A percentile compares a stretch with the other conserved stretches of the same genome.
These are phyloP conservation scores for Antennarius striatus DNA, from an alignment of 2,113 vertebrate species.

Conservation along the genomic window DNA sequence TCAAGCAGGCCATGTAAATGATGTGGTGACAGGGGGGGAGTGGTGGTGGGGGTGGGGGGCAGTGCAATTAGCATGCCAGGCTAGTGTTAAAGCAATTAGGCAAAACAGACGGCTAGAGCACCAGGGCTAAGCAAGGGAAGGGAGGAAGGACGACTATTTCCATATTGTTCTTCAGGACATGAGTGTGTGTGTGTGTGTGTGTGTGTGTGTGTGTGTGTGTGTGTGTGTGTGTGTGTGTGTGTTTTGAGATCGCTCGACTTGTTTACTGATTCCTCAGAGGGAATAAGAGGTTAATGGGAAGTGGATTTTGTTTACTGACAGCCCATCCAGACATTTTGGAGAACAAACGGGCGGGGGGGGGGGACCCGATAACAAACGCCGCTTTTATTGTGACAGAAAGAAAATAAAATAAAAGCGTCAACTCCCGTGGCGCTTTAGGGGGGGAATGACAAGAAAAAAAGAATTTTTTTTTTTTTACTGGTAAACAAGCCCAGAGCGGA, in stretches of 20 bases:
- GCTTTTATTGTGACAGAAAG: slow-evolving; percentile 18
- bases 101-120: slow-evolving; percentile 79
- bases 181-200: slow-evolving; percentile 17
- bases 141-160: slow-evolving; percentile 74
- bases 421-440: slow-evolving; percentile 43
- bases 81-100: slow-evolving; percentile 83
- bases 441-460: slow-evolving; percentile 64
- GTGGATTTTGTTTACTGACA: slow-evolving; percentile 68
- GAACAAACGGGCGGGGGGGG: not conserved
- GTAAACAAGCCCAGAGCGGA: slow-evolving; percentile 76
- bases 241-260: slow-evolving; percentile 53
- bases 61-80: slow-evolving; percentile 82
- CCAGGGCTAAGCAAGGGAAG: slow-evolving; percentile 64
- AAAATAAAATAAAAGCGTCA: slow-evolving; percentile 29
- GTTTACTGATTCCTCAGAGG: slow-evolving; percentile 70
- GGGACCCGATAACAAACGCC: slow-evolving; percentile 35
- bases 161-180: slow-evolving; percentile 76
- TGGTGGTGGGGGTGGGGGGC: slow-evolving; percentile 18
- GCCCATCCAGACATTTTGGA: slow-evolving; percentile 42
- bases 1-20: slow-evolving; percentile 85
- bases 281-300: slow-evolving; percentile 73
- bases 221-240: slow-evolving; percentile 43
- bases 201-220: slow-evolving; percentile 1
- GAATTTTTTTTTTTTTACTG: slow-evolving; percentile 60
- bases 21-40: slow-evolving; percentile 77